These are phyloP conservation scores for Athalia circularis DNA, from an alignment of 2,888 invertebrate species.

Conservation along the genomic window DNA sequence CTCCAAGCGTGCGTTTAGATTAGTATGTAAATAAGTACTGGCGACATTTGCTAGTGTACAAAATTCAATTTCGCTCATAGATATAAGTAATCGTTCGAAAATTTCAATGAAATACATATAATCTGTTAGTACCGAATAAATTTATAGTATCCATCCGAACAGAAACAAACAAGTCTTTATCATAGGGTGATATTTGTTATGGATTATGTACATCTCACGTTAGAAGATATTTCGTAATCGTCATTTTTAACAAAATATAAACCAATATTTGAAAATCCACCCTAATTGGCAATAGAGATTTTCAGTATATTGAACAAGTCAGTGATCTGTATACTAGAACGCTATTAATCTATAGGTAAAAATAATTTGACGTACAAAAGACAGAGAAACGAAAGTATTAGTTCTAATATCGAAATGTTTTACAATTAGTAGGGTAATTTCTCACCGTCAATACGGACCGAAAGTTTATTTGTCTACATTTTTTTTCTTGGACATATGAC, in stretches of 20 bases:
- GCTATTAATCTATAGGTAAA: slow-evolving; percentile 32
- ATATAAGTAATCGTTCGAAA: slow-evolving; percentile 48
- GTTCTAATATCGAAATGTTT: slow-evolving; percentile 31
- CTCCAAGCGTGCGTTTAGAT: slow-evolving; percentile 56
- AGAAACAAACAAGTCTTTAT: slow-evolving; percentile 18
- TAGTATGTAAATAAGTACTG: slow-evolving; percentile 55
- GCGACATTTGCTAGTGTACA: slow-evolving; percentile 54
- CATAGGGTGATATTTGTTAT: slow-evolving; percentile 26
- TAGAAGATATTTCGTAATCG: slow-evolving; percentile 30
- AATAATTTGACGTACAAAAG: slow-evolving; percentile 41
- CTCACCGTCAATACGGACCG: slow-evolving; percentile 10
- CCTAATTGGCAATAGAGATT: slow-evolving; percentile 5
- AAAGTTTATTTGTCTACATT: background rate
- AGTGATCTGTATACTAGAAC: slow-evolving; percentile 9
- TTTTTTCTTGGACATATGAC: background rate
- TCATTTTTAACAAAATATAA: background rate
- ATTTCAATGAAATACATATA: slow-evolving; percentile 16
- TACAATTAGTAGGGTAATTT: slow-evolving; percentile 7
- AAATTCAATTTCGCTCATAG: slow-evolving; percentile 59
- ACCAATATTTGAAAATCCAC: slow-evolving; percentile 13
- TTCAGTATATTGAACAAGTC: slow-evolving; percentile 11
- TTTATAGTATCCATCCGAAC: background rate
- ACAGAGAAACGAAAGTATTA: slow-evolving; percentile 44
- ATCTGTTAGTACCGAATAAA: slow-evolving; percentile 19
- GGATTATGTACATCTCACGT: background rate